phyloP scores from a whole-genome alignment of 1,140 invertebrate species.

The Drosophila gunungcola region DNA sequence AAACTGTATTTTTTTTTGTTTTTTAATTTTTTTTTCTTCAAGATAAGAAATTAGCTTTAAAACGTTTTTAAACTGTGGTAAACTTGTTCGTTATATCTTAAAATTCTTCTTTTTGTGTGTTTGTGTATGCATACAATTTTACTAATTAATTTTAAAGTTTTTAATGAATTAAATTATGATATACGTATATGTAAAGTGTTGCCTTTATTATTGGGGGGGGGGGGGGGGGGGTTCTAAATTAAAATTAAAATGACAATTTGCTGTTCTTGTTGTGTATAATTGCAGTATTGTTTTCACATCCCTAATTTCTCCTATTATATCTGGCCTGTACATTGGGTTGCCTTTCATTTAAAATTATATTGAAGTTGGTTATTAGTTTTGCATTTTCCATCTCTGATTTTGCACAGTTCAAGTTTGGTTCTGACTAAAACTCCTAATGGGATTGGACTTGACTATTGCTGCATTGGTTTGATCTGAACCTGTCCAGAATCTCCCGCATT shows the following conservation, averaged over 20 bases:
- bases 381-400: slow-evolving; percentile 32
- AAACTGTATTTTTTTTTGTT: slow-evolving; percentile 21
- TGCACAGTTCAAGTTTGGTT: slow-evolving; percentile 38
- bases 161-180: slow-evolving; percentile 68
- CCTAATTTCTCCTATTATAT: slow-evolving; percentile 8
- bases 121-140: slow-evolving; percentile 68
- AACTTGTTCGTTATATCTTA: slow-evolving; percentile 8
- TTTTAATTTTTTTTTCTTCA: slow-evolving; percentile 11
- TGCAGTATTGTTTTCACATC: slow-evolving; percentile 9
- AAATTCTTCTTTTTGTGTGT: slow-evolving; percentile 25
- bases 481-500: slow-evolving; percentile 21
- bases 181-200: slow-evolving; percentile 50
- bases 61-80: slow-evolving; percentile 30
- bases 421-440: slow-evolving; percentile 20
- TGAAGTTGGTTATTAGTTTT: slow-evolving; percentile 36
- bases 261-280: slow-evolving; percentile 59
- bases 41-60: slow-evolving; percentile 21
- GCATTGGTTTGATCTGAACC: slow-evolving; percentile 3
- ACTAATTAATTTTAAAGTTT: slow-evolving; percentile 74
- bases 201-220: slow-evolving; percentile 25
- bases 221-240: too few relatives aligned
- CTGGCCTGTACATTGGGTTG: slow-evolving; percentile 32
- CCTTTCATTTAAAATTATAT: slow-evolving; percentile 46
- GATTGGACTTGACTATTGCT: slow-evolving; percentile 37
- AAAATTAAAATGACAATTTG: slow-evolving; percentile 77